A percentile compares a stretch with the other conserved stretches of the same genome.
phyloP scores from a whole-genome alignment of 1,140 invertebrate species.

The Ptiloglossa arizonensis region DNA sequence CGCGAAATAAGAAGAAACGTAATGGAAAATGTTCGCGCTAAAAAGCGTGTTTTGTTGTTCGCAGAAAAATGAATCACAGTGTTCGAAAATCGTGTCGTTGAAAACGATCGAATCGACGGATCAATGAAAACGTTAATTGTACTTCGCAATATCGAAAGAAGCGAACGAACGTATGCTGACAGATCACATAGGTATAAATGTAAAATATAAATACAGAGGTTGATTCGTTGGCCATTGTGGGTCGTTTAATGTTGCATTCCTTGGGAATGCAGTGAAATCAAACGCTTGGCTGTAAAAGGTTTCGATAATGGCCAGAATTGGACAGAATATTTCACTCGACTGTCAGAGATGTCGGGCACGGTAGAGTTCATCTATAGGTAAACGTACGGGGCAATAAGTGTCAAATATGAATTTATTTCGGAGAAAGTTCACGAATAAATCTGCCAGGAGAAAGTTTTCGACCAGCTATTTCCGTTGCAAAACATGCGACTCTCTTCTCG shows the following conservation, averaged over 20 bases:
- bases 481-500: background rate
- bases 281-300: background rate
- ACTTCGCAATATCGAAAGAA: background rate
- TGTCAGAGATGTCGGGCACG: background rate
- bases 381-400: constrained; percentile 20
- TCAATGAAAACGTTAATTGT: too few species aligned
- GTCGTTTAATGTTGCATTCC: background rate
- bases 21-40: too few species aligned
- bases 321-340: background rate
- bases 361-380: background rate
- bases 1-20: too few species aligned
- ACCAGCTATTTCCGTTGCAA: background rate
- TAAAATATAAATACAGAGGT: background rate
- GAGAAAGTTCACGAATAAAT: constrained; percentile 26
- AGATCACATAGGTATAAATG: too few species aligned
- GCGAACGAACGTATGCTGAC: background rate
- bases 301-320: background rate
- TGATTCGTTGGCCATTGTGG: background rate
- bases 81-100: too few species aligned
- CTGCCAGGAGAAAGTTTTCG: constrained; percentile 14
- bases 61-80: too few species aligned
- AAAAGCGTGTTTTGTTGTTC: too few species aligned
- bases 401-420: constrained; percentile 38
- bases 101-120: too few species aligned
- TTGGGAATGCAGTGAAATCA: background rate